Evolutionary conservation across 1,140 invertebrate species (phyloP), one percentile per base, ranked within the genome.

Genomic region (Callitettix versicolor): DNA sequence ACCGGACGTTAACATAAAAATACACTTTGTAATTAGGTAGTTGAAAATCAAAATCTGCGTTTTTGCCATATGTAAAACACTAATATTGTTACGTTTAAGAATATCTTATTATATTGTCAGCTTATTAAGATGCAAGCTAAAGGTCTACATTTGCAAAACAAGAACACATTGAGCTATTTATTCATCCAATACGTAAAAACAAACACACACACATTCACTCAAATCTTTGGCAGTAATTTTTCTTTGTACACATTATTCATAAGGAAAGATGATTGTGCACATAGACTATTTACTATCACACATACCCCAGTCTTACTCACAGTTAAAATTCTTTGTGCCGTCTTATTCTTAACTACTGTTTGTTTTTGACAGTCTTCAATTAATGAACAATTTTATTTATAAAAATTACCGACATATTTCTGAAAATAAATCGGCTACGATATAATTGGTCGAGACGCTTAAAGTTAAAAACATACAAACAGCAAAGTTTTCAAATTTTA

Each of bases 251-350:
- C 26, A 30, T 30, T 51, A 7, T 15, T 34, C 21, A 26, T 51
- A 51, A 38, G 30, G 30, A 36, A 51, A 34, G 18, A 21, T 51
- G 48, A 51, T 51, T 51, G 48, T 51, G 48, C 48, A 34, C 20
- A 21, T 38, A 14, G 34, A 38, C 15, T 46, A 18, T 18, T 24
- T 12, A 21, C 24, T 49, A 33, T 33, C 14, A n/a, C 3, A n/a
- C 47, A 33, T 22, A 12, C 30, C 15, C 7, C 22, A 9, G 18
- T 20, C 18, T 36, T 30, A 51, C 34, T 51, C 48, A 36, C 30
- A 36, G 48, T 30, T 38, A 51, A 34, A 51, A n/a, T 36, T 51
- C 22, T 51, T 51, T 30, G 34, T 30, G 30, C 48, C 15, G 22
- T 38, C 34, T 51, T 38, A 51, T 17, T 36, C 26, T 30, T 30